Conservation (phyloP, 2,113 vertebrate species). For the Menura novaehollandiae region DNA sequence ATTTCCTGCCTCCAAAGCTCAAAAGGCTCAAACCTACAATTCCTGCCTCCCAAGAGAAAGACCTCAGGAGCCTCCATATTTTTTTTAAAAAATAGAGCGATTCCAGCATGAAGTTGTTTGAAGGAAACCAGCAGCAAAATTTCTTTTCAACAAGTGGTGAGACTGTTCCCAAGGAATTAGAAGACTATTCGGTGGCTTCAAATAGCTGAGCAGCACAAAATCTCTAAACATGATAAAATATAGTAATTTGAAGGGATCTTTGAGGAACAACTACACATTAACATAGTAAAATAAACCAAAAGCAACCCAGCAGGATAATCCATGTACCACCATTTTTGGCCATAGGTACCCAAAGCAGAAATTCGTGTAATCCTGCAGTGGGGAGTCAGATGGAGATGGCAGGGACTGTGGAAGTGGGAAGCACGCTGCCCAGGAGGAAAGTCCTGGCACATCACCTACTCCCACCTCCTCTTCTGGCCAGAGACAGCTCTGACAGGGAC, state of each 20-base stretch:
- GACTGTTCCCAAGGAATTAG: neutral
- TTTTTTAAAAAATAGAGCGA: neutral
- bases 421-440: neutral
- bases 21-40: neutral
- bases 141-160: neutral
- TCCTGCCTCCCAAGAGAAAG: neutral
- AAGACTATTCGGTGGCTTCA: neutral
- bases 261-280: neutral
- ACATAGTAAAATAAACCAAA: neutral
- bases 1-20: neutral
- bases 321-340: neutral
- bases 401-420: neutral
- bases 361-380: neutral
- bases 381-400: neutral
- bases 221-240: neutral
- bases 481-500: neutral
- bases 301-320: neutral
- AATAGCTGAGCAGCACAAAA: neutral
- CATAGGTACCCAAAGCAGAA: accelerated
- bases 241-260: neutral
- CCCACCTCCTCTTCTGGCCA: neutral
- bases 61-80: neutral
- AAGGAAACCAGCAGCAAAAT: neutral
- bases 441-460: neutral
- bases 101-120: neutral